These are phyloP conservation scores for Haplotaxodon microlepis DNA, from an alignment of 2,113 vertebrate species.

Conservation along the genomic window DNA sequence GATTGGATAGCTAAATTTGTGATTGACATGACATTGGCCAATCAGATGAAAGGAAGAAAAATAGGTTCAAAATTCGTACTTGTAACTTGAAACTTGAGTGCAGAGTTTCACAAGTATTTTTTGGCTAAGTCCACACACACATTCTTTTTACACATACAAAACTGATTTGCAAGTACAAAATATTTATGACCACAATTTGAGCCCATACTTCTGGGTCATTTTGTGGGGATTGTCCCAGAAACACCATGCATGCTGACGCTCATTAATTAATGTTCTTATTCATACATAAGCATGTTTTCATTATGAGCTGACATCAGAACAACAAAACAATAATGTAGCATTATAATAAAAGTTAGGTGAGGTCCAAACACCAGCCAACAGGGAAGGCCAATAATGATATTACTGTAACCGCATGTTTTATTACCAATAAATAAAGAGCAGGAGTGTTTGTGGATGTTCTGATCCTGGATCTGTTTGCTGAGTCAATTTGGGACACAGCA, in stretches of 20 bases:
- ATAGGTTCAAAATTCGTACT: too few relatives aligned
- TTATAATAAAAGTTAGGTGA: neutral
- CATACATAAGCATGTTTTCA: neutral
- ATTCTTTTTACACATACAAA: neutral
- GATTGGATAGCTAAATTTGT: too few relatives aligned
- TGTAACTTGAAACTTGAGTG: too few relatives aligned
- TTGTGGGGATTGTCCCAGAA: neutral
- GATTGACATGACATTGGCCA: too few relatives aligned
- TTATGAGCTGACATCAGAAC: neutral
- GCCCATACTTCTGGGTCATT: neutral
- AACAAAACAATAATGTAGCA: neutral
- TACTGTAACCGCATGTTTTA: neutral
- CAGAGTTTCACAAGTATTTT: neutral
- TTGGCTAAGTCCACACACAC: neutral
- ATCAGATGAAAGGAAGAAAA: too few relatives aligned
- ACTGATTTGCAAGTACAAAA: neutral
- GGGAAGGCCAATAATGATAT: neutral
- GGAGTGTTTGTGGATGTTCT: neutral
- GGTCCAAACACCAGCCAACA: neutral
- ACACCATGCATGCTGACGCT: neutral
- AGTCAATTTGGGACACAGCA: conserved; percentile 27
- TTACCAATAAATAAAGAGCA: neutral
- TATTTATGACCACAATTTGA: neutral
- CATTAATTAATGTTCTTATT: neutral
- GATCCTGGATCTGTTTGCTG: conserved; percentile 18